Base-by-base conservation (phyloP, 2,797 vertebrate genomes). In the Neosilurus hyrtlii region DNA sequence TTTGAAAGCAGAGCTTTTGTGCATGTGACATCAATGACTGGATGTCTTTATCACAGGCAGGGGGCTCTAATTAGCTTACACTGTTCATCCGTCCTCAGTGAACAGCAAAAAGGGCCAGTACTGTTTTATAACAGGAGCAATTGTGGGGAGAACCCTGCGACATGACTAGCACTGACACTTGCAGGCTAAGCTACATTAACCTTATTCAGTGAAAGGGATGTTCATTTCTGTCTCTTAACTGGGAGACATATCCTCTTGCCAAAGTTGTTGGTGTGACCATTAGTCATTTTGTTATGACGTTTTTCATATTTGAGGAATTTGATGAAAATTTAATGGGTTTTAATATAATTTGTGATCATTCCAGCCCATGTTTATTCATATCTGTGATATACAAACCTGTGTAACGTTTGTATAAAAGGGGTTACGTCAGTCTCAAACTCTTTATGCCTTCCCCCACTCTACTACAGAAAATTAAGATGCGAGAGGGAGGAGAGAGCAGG, bases 1-100 rank as follows among this genome's bases (percentile, higher is more conserved):
- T 35, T 81, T 76, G 75, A 82, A 84, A 70, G 73, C 72, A 65
- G 80, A 83, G 81, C 78, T 72, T 54, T 70, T 79, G 14, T 71
- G 66, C 6, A 30, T 81, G 51, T 83, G 63, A 81, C 37, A 54
- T 79, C 62, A 79, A 43, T 59, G 26, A 77, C 82, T 82, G 82
- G 43, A 65, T 81, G 20, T 83, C 75, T 79, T 66, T 76, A 70
- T 66, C 35, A 15, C 30, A 67, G 59, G 65, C 76, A 18, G 72
- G n/a, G 66, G 22, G 52, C 66, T 57, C 54, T 84, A 71, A 82
- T 74, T 85, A 72, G 30, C 52, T 56, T 24, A 82, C 67, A 26
- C 43, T 62, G 35, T 49, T 79, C 74, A 81, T 78, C 77, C 75
- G 52, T 84, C 59, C 26, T 37, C 57, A 37, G 26, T 15, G 7